Percentiles rank a stretch among this genome's conserved stretches.
Conservation (phyloP, 2,888 invertebrate species). For the Lasioglossum zephyrum region DNA sequence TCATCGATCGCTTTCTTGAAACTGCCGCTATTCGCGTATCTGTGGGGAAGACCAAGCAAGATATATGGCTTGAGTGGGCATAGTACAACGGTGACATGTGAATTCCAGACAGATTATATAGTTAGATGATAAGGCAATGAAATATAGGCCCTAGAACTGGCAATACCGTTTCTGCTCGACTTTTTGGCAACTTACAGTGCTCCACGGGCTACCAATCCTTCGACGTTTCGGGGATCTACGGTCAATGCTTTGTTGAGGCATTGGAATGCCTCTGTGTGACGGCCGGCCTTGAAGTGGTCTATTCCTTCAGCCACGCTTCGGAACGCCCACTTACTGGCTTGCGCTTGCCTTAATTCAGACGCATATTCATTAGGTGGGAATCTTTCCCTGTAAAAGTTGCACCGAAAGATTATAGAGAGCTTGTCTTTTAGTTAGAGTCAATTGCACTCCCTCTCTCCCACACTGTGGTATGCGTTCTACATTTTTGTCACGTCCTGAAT, state of each 20-base stretch:
- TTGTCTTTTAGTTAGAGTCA: not conserved
- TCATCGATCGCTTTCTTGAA: slow-evolving; percentile 97
- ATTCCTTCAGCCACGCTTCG: slow-evolving; percentile 97
- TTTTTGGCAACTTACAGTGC: slow-evolving; percentile 87
- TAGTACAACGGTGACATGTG: not conserved
- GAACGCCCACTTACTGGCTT: slow-evolving; percentile 97
- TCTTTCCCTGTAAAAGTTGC: slow-evolving; percentile 86
- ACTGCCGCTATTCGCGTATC: slow-evolving; percentile 95
- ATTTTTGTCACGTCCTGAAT: not conserved
- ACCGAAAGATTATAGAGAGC: not conserved
- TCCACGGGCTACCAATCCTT: slow-evolving; percentile 95
- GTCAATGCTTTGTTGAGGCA: slow-evolving; percentile 96
- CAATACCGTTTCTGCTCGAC: not conserved
- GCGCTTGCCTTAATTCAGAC: slow-evolving; percentile 93
- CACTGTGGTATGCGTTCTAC: not conserved
- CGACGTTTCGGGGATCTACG: slow-evolving; percentile 96
- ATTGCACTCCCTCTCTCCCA: not conserved
- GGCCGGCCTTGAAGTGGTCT: slow-evolving; percentile 96
- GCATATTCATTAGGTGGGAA: slow-evolving; percentile 93
- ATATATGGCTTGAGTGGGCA: not conserved
- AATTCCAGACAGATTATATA: not conserved
- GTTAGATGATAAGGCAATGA: not conserved
- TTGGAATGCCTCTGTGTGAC: slow-evolving; percentile 97
- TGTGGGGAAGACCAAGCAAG: slow-evolving; percentile 68
- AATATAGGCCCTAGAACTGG: not conserved